These are phyloP conservation scores for Aleiodes sp. DNA, from an alignment of 1,140 invertebrate species.

Conservation along the genomic window DNA sequence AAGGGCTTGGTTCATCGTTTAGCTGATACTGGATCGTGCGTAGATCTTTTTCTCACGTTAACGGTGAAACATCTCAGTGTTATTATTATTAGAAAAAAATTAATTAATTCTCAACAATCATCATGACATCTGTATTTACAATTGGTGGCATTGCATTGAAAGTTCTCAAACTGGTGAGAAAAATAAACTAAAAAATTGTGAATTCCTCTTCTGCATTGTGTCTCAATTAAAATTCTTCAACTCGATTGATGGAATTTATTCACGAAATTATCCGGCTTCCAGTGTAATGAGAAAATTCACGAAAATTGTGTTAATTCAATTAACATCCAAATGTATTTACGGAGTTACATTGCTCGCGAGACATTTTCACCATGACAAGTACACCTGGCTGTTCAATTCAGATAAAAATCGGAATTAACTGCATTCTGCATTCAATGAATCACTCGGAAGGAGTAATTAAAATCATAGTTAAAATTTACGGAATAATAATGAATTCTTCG, in stretches of 20 bases:
- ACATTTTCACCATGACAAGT: no score
- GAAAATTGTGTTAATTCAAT: no score
- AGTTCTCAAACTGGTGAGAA: conserved; percentile 80
- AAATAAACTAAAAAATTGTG: conserved; percentile 11
- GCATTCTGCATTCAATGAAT: no score
- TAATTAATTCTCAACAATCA: conserved; percentile 45
- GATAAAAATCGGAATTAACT: no score
- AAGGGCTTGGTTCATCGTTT: conserved; percentile 53
- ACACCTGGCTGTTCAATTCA: no score
- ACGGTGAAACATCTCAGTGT: background rate
- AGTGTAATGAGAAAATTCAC: no score
- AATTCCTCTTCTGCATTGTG: conserved; percentile 1
- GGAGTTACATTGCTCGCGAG: no score
- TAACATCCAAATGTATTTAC: no score
- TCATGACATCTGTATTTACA: conserved; percentile 79
- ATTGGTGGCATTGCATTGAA: conserved; percentile 81
- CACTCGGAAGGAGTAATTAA: no score
- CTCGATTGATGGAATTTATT: background rate
- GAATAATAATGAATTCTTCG: background rate
- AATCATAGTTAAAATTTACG: no score
- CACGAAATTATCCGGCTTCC: background rate
- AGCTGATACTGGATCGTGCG: conserved; percentile 17
- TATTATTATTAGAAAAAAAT: background rate
- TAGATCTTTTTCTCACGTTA: conserved; percentile 42
- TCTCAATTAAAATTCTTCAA: background rate